phyloP scores from a whole-genome alignment of 2,797 vertebrate species.

The Chelmon rostratus region DNA sequence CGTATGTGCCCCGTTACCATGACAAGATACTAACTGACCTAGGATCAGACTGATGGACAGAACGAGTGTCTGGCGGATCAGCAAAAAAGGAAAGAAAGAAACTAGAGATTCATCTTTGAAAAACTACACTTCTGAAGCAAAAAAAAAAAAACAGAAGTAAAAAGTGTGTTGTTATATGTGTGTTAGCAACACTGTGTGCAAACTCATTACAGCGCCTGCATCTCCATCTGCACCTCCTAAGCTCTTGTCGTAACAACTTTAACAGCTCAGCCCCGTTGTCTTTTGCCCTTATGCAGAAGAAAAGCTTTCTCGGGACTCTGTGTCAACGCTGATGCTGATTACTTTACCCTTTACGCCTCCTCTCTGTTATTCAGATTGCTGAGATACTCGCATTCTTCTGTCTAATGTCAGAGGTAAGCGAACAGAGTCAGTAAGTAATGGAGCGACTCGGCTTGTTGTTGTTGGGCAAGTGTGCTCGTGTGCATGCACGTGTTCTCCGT shows the following conservation, averaged over 20 bases:
- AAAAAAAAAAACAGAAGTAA: slow-evolving; percentile 10
- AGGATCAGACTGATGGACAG: slow-evolving; percentile 10
- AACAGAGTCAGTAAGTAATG: slow-evolving; percentile 25
- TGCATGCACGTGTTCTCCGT: slow-evolving; percentile 15
- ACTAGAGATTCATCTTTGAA: background rate
- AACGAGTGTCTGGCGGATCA: slow-evolving; percentile 5
- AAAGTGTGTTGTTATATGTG: too few relatives aligned
- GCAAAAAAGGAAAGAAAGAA: background rate
- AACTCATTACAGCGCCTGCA: slow-evolving; percentile 31
- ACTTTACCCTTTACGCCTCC: slow-evolving; percentile 64
- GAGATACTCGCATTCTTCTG: slow-evolving; percentile 28
- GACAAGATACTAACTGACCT: background rate
- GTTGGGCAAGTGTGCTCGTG: slow-evolving; percentile 25
- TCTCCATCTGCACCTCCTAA: background rate
- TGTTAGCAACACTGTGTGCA: background rate
- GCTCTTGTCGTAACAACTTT: slow-evolving; percentile 27
- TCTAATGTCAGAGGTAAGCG: slow-evolving; percentile 58
- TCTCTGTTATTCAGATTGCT: slow-evolving; percentile 19
- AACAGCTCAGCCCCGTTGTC: slow-evolving; percentile 23
- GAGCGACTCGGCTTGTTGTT: slow-evolving; percentile 40
- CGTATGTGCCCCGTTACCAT: background rate
- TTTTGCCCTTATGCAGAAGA: slow-evolving; percentile 33
- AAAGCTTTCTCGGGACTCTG: slow-evolving; percentile 34
- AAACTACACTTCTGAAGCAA: slow-evolving; percentile 8
- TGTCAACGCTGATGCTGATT: slow-evolving; percentile 44